Evolutionary conservation across 30 jellyfish, hydroid and myxozoan genomes (phyloP), one percentile per base, ranked within the genome.

Genomic region (Nemopilema nomurai): DNA sequence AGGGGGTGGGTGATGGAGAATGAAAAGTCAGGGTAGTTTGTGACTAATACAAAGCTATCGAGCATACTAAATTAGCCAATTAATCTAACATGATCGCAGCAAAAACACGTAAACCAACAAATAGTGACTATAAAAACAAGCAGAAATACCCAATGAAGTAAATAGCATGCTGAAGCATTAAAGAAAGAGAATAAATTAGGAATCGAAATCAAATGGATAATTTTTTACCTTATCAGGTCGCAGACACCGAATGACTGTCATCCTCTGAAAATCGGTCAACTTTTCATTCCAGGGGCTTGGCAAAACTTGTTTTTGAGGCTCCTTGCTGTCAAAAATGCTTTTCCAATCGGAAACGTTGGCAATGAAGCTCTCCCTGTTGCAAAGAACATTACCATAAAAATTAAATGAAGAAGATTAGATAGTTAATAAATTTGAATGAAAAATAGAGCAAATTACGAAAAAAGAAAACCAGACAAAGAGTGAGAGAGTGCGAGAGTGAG

Each of bases 201-300:
- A 13, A 41, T 22, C 62, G 82, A 19, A 50, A 13, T 28, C 7
- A 7, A 49, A 8, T 28, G 75, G 4, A 7, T 28, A 7, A 7
- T 27, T 16, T 9, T 75, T 69, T 73, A 82, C 97, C 85, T 94
- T 94, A 74, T 94, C 99, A 19, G 97, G 99, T 8, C 99, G 94
- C 21, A 94, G 77, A 70, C 99, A 94, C 4, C 99, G 91, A 16
- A 89, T 74, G 51, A 86, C 97, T 1, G 94, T 89, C 97, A 94
- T 94, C 62, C 91, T 84, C 70, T 94, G 99, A 64, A 94, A 94
- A 63, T 94, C 99, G 4, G 99, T 18, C 74, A 94, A 76, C 7
- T 80, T 81, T 65, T 94, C 97, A 67, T 78, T 66, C 96, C 96
- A 85, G n/a, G 99, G 97, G 70, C 71, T 28, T 23, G 99, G 99